These are phyloP conservation scores for Lates calcarifer DNA, from an alignment of 2,113 vertebrate species.

Conservation along the genomic window DNA sequence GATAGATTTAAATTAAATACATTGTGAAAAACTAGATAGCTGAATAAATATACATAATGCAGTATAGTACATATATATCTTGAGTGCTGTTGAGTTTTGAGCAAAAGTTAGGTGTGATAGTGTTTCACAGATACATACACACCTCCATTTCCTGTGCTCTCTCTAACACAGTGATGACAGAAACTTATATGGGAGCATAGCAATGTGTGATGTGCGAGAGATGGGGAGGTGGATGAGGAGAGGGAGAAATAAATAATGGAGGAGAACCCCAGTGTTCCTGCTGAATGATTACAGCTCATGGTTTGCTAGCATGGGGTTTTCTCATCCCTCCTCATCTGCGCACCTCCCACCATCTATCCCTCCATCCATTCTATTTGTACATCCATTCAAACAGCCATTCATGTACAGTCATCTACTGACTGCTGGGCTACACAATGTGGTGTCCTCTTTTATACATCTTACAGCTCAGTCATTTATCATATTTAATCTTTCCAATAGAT, in stretches of 20 bases:
- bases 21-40: not conserved
- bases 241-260: constrained; percentile 73
- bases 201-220: constrained; percentile 41
- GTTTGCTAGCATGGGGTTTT: constrained; percentile 53
- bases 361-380: constrained; percentile 21
- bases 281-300: constrained; percentile 68
- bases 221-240: constrained; percentile 33
- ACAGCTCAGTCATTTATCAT: constrained; percentile 13
- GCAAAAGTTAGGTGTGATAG: constrained; percentile 30
- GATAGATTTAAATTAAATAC: too few species aligned
- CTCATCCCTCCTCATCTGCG: constrained; percentile 14
- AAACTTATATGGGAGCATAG: constrained; percentile 37
- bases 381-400: constrained; percentile 34
- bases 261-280: constrained; percentile 31
- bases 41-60: not conserved
- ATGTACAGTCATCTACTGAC: constrained; percentile 24
- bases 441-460: constrained; percentile 5
- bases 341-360: constrained; percentile 32
- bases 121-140: constrained; percentile 22
- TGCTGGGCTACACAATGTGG: not conserved
- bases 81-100: not conserved
- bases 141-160: constrained; percentile 29
- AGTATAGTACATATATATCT: not conserved
- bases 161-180: constrained; percentile 30
- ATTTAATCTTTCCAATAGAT: not conserved